These are phyloP conservation scores for Papilio glaucus DNA, from an alignment of 1,140 invertebrate genomes.

Conservation along the genomic window DNA sequence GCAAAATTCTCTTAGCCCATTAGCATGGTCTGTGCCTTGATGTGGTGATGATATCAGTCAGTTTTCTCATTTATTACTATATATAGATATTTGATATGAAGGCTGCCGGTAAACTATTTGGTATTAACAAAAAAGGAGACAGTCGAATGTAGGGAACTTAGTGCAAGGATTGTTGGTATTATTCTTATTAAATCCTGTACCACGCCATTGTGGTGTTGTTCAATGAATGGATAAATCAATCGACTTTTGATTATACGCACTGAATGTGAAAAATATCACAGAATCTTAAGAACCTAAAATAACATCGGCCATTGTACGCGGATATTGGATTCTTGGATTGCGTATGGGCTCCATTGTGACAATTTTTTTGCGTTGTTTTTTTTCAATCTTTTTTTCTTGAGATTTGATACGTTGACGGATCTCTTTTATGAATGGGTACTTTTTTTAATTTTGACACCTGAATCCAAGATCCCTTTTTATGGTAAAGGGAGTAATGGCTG, in stretches of 20 bases:
- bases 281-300: conserved; percentile 70
- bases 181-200: background rate
- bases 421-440: conserved; percentile 61
- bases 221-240: conserved; percentile 43
- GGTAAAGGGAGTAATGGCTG: conserved; percentile 51
- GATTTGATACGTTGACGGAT: conserved; percentile 75
- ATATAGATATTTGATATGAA: too few relatives aligned
- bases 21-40: too few relatives aligned
- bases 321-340: conserved; percentile 75
- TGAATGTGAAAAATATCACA: conserved; percentile 48
- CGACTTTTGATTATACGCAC: conserved; percentile 49
- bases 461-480: conserved; percentile 60
- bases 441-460: conserved; percentile 76
- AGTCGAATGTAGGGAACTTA: background rate
- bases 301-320: conserved; percentile 64
- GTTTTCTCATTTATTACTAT: too few relatives aligned
- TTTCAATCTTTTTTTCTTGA: conserved; percentile 52
- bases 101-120: too few relatives aligned
- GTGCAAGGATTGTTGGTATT: background rate
- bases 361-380: conserved; percentile 54
- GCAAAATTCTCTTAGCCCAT: too few relatives aligned
- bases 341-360: conserved; percentile 67
- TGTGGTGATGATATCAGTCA: too few relatives aligned
- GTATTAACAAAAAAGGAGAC: too few relatives aligned
- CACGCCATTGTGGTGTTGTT: conserved; percentile 13